Conservation (phyloP, 2,797 vertebrate species). For the Saxicola maurus region DNA sequence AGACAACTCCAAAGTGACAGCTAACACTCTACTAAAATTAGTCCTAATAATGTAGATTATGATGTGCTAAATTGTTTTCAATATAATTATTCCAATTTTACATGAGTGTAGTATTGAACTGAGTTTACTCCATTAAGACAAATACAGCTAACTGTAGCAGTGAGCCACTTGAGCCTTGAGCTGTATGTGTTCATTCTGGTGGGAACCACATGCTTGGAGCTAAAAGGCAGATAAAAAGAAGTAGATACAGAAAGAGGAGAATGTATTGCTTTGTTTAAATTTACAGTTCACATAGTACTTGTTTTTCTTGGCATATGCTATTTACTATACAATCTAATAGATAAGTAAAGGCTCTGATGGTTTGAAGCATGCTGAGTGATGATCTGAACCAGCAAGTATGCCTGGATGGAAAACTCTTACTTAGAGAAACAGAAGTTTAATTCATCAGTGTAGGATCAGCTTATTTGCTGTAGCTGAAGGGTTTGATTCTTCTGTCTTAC, state of each 20-base stretch:
- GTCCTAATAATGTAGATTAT: constrained; percentile 5
- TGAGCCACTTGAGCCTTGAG: neutral
- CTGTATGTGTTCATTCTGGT: neutral
- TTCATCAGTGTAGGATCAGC: neutral
- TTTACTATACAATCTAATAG: constrained; percentile 27
- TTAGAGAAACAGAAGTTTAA: constrained; percentile 25
- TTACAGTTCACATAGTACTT: neutral
- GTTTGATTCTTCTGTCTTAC: neutral
- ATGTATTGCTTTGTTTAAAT: constrained; percentile 24
- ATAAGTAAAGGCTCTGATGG: constrained; percentile 29
- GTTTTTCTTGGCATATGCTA: neutral
- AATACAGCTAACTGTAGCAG: neutral
- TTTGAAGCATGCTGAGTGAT: constrained; percentile 4
- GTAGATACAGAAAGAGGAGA: neutral
- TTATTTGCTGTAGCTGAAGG: neutral
- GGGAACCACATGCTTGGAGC: neutral
- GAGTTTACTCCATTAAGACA: neutral
- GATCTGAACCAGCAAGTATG: constrained; percentile 23
- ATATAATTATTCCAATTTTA: constrained; percentile 6
- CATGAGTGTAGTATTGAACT: neutral
- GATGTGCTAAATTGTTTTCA: constrained; percentile 31
- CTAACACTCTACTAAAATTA: constrained; percentile 10
- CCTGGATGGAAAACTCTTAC: neutral
- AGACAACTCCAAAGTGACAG: neutral
- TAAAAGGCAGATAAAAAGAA: neutral